Percentiles rank a stretch among this genome's conserved stretches.
Evolutionary conservation across 1,140 invertebrate genomes (phyloP).

Genomic region (Eumaeus atala): DNA sequence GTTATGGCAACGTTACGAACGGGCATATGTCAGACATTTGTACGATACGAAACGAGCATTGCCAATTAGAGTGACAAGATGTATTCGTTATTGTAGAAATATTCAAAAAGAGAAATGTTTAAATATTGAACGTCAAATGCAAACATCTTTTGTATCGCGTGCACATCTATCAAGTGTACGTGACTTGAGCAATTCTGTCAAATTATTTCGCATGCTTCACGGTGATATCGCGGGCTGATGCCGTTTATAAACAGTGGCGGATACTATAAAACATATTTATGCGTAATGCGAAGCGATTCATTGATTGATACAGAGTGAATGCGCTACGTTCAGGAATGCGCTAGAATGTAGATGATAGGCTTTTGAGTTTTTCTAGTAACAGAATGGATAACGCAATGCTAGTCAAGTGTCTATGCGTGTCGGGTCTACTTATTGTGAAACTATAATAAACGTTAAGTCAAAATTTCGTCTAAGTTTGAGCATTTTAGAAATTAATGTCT

Average conservation of each 20-base stretch:
- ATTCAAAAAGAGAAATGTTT: background rate
- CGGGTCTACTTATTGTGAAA: too few relatives aligned
- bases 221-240: slow-evolving; percentile 34
- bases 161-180: slow-evolving; percentile 34
- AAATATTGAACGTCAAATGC: slow-evolving; percentile 18
- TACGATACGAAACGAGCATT: too few relatives aligned
- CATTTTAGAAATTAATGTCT: too few relatives aligned
- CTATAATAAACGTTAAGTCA: too few relatives aligned
- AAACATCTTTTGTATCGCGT: slow-evolving; percentile 28
- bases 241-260: slow-evolving; percentile 21
- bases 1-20: too few relatives aligned
- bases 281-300: slow-evolving; percentile 4
- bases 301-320: background rate
- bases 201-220: slow-evolving; percentile 36
- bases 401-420: too few relatives aligned
- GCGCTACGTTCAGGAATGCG: slow-evolving; percentile 1
- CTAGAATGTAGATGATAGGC: background rate
- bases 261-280: slow-evolving; percentile 13
- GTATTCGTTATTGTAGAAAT: too few relatives aligned
- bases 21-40: too few relatives aligned
- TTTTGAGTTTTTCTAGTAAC: background rate
- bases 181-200: slow-evolving; percentile 35
- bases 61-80: too few relatives aligned
- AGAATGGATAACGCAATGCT: too few relatives aligned
- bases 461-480: too few relatives aligned